Evolutionary conservation across 2,113 vertebrate species (phyloP), one percentile per base, ranked within the genome.

Genomic region (Hipposideros armiger): DNA sequence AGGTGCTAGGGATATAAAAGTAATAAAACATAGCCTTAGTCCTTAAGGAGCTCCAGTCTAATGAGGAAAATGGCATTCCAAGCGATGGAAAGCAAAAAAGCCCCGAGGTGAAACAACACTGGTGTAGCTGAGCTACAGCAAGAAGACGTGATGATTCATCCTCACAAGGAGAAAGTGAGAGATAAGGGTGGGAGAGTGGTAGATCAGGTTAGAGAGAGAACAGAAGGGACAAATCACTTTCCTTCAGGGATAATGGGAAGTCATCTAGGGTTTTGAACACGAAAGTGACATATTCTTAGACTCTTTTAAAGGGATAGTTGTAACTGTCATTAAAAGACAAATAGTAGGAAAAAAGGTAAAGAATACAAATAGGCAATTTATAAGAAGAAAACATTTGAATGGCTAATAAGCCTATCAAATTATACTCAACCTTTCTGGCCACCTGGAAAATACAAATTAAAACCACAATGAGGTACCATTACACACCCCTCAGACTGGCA

Each of bases 301-400:
- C 20, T 52, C 19, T 66, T 30, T n/a, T 76, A n/a, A 74, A 66
- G 17, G 5, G n/a, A 66, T 42, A 26, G 2, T 22, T 73, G 36
- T 70, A 56, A 40, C 32, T 50, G 47, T 50, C 70, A 42, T 64
- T 47, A 92, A 80, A 80, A 92, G 67, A 58, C 10, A 42, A 82
- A 82, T 16, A 54, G 8, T 60, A 93, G 77, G 40, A 58, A 88
- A 95, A 91, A 45, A 7, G 54, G 54, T 70, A 47, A 78, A 56
- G 42, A 62, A 64, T 74, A 86, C 40, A 83, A 72, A 83, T 19
- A 54, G 30, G 4, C 11, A 83, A 8, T 77, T 78, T 20, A 90
- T 60, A 94, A 66, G 32, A 91, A 77, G 62, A 93, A 88, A 84
- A 72, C 1, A 66, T 83, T 30, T 66, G 70, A 78, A 47, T 86